Percentiles rank a stretch among this genome's conserved stretches.
phyloP scores from a whole-genome alignment of 1,140 invertebrate species.

The Cherax quadricarinatus region DNA sequence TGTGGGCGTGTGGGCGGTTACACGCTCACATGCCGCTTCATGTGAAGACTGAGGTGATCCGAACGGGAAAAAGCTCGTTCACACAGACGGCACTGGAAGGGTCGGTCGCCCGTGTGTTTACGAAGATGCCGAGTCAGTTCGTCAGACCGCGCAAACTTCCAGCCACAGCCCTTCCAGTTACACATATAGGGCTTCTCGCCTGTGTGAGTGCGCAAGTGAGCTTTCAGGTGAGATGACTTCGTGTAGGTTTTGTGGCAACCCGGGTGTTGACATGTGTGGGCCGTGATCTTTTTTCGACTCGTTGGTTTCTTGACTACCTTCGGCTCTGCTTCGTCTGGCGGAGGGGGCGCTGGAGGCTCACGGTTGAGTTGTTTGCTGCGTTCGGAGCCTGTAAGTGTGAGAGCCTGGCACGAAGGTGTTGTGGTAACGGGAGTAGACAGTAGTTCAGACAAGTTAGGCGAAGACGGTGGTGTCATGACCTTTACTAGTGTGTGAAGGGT shows the following conservation, averaged over 20 bases:
- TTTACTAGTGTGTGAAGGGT: conserved; percentile 74
- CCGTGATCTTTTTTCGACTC: conserved; percentile 75
- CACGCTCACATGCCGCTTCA: conserved; percentile 80
- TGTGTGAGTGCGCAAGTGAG: conserved; percentile 83
- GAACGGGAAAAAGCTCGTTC: conserved; percentile 82
- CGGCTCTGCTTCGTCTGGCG: conserved; percentile 57
- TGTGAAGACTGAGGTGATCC: conserved; percentile 83
- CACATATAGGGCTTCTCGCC: conserved; percentile 89
- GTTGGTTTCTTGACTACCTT: conserved; percentile 65
- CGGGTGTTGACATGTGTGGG: conserved; percentile 82
- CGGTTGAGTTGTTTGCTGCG: conserved; percentile 36
- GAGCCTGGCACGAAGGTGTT: conserved; percentile 50
- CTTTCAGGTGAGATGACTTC: conserved; percentile 85
- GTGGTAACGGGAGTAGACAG: conserved; percentile 70
- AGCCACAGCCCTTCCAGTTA: conserved; percentile 84
- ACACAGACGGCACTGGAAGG: conserved; percentile 81
- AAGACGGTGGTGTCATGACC: conserved; percentile 80
- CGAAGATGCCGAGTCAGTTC: conserved; percentile 82
- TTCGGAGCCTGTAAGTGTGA: conserved; percentile 65
- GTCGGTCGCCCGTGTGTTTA: conserved; percentile 81
- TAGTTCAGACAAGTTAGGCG: conserved; percentile 79
- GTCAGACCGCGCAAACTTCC: conserved; percentile 85
- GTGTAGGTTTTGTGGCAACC: conserved; percentile 86
- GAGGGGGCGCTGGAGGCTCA: conserved; percentile 67
- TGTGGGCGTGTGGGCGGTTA: conserved; percentile 49